These are phyloP conservation scores for Myotis planiceps DNA, from an alignment of 2,797 vertebrate genomes.

Conservation along the genomic window DNA sequence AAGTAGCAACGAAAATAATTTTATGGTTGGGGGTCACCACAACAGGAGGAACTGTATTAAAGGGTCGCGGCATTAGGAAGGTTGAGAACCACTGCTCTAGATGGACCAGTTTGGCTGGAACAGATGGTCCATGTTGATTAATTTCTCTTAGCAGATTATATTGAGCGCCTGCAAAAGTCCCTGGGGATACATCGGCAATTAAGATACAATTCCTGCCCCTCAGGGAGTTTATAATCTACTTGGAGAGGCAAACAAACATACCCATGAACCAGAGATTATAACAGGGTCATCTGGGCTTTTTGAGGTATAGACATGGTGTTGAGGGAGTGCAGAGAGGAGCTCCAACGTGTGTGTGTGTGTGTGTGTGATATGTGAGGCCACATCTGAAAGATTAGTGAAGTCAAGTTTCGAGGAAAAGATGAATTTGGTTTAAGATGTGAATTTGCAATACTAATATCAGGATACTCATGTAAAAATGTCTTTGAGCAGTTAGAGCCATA, in stretches of 20 bases:
- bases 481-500: neutral
- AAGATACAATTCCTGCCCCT: neutral
- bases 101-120: constrained; percentile 8
- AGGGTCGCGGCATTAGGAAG: too few species aligned
- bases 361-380: neutral
- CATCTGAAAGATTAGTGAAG: neutral
- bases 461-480: neutral
- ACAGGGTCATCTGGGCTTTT: neutral
- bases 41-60: too few species aligned
- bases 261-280: neutral
- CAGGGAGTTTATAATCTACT: neutral
- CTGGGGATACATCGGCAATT: neutral
- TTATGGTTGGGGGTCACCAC: too few species aligned
- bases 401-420: neutral
- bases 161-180: neutral
- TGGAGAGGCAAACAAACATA: constrained; percentile 14
- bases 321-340: neutral
- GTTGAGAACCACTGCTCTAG: neutral
- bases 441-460: neutral
- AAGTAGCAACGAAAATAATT: too few species aligned
- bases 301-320: neutral
- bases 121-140: neutral
- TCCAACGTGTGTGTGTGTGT: neutral
- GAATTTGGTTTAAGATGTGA: neutral
- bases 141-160: constrained; percentile 17